phyloP scores from a whole-genome alignment of 2,113 vertebrate species.

The Struthio camelus region DNA sequence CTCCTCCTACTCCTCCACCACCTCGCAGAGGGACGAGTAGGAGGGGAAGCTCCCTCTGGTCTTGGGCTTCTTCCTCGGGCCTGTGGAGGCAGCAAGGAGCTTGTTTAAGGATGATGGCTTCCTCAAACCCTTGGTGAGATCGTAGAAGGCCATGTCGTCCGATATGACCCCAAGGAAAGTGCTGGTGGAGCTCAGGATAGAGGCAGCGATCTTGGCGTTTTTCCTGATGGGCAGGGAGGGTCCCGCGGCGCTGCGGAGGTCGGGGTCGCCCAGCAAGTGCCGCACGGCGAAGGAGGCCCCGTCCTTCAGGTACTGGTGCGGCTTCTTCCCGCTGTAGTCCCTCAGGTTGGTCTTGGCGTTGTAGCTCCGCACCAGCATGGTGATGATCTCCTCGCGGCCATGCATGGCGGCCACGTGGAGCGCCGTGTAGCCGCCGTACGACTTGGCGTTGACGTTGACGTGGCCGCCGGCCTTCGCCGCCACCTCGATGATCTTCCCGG shows the following conservation, averaged over 20 bases:
- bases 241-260: background rate
- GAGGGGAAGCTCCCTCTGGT: conserved; percentile 73
- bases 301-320: conserved; percentile 85
- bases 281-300: conserved; percentile 65
- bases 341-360: conserved; percentile 78
- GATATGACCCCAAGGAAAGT: conserved; percentile 80
- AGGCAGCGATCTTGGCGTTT: conserved; percentile 76
- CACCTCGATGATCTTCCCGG: conserved; percentile 78
- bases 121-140: conserved; percentile 81
- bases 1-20: conserved; percentile 66
- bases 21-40: conserved; percentile 59
- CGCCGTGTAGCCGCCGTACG: conserved; percentile 88
- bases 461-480: conserved; percentile 66
- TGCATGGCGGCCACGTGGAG: conserved; percentile 92
- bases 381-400: conserved; percentile 77
- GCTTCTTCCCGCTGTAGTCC: conserved; percentile 90
- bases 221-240: conserved; percentile 40
- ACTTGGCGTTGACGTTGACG: conserved; percentile 82
- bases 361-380: conserved; percentile 80
- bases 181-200: conserved; percentile 80
- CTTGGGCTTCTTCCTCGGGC: conserved; percentile 83
- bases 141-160: conserved; percentile 80
- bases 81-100: conserved; percentile 79
- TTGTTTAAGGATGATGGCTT: conserved; percentile 83
- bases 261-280: conserved; percentile 81